A percentile compares a stretch with the other conserved stretches of the same genome.
Conservation (phyloP, 2,888 invertebrate genomes). For the Lamellibrachia columna region DNA sequence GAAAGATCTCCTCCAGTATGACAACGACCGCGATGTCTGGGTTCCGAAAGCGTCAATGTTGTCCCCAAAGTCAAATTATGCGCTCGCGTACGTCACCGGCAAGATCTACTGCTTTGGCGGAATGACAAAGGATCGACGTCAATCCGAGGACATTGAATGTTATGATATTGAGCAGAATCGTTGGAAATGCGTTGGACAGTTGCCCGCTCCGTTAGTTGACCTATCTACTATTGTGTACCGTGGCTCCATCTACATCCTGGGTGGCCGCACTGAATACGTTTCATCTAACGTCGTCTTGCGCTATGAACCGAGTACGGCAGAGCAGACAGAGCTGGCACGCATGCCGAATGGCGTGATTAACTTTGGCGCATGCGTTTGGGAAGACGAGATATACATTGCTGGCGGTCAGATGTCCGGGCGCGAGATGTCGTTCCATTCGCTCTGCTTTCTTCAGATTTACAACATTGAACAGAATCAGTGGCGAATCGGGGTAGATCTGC, state of each 20-base stretch:
- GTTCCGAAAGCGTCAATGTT: constrained; percentile 57
- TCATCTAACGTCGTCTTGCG: constrained; percentile 60
- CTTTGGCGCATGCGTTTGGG: constrained; percentile 59
- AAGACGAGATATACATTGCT: constrained; percentile 58
- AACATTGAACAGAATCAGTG: constrained; percentile 59
- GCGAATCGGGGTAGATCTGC: constrained; percentile 60
- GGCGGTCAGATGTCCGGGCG: constrained; percentile 61
- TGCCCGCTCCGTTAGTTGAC: constrained; percentile 62
- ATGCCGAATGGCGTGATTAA: constrained; percentile 63
- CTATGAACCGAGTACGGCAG: constrained; percentile 52
- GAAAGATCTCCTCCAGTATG: constrained; percentile 59
- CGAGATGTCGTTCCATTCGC: constrained; percentile 55
- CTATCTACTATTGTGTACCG: constrained; percentile 54
- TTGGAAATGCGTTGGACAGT: constrained; percentile 63
- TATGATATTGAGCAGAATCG: constrained; percentile 59
- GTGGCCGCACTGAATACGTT: constrained; percentile 61
- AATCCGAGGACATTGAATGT: constrained; percentile 61
- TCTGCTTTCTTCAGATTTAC: constrained; percentile 60
- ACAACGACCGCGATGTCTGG: constrained; percentile 62
- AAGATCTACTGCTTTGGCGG: constrained; percentile 63
- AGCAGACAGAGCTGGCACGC: constrained; percentile 58
- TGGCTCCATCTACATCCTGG: constrained; percentile 58
- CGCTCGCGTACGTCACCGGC: constrained; percentile 53
- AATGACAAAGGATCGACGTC: constrained; percentile 61
- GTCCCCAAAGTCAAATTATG: constrained; percentile 63